These are phyloP conservation scores for Apamea anceps DNA, from an alignment of 2,888 invertebrate species.

Conservation along the genomic window DNA sequence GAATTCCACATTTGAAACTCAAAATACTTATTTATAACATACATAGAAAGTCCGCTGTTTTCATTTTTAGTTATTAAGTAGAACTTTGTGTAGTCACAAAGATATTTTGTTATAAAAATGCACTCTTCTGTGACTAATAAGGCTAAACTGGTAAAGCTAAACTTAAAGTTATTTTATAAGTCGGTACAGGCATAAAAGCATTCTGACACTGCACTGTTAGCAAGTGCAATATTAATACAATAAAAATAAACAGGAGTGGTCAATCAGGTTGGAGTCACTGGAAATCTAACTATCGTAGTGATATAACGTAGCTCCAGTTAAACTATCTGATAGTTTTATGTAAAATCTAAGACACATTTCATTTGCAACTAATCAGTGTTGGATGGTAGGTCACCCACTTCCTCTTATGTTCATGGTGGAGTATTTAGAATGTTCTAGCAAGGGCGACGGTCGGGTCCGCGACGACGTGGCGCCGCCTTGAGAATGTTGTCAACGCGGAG, in stretches of 20 bases:
- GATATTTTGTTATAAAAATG: constrained; percentile 45
- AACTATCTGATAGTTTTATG: constrained; percentile 45
- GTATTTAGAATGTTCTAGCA: constrained; percentile 89
- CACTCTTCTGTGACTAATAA: constrained; percentile 51
- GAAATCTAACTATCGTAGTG: constrained; percentile 2
- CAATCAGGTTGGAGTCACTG: constrained; percentile 10
- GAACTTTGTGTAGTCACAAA: constrained; percentile 43
- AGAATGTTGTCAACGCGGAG: constrained; percentile 99
- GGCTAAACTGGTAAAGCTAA: constrained; percentile 64
- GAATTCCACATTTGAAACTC: constrained; percentile 53
- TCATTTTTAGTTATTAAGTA: constrained; percentile 14
- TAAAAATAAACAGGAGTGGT: constrained; percentile 59
- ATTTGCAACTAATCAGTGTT: constrained; percentile 41
- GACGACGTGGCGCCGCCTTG: constrained; percentile 96
- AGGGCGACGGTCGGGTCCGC: constrained; percentile 96
- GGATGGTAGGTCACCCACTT: constrained; percentile 46
- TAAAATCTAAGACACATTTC: constrained; percentile 38
- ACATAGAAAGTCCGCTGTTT: constrained; percentile 26
- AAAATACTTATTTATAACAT: constrained; percentile 57
- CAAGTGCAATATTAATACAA: constrained; percentile 54
- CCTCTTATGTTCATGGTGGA: constrained; percentile 38
- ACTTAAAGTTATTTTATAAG: constrained; percentile 64
- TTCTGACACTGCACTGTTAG: constrained; percentile 37
- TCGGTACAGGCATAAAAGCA: constrained; percentile 56
- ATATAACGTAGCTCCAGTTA: constrained; percentile 12